These are phyloP conservation scores for Holothuria scabra DNA, from an alignment of 53 echinoderm and acorn worm genomes.

Conservation along the genomic window DNA sequence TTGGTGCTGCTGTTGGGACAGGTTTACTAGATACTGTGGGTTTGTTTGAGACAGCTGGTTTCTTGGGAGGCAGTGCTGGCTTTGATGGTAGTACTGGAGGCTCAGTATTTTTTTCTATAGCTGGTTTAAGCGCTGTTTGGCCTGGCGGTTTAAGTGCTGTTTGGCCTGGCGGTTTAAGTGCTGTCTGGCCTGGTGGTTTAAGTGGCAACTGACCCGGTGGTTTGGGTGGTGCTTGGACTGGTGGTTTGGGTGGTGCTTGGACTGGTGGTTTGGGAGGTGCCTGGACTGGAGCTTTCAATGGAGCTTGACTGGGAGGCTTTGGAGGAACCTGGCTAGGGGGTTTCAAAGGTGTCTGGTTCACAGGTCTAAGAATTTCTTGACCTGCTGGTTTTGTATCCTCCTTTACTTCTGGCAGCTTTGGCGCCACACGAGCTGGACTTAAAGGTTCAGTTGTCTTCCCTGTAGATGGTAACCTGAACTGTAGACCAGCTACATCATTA, in stretches of 20 bases:
- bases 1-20: not conserved
- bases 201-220: not conserved
- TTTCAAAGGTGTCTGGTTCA: not conserved
- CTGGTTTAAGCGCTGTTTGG: slow-evolving; percentile 14
- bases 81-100: slow-evolving; percentile 33
- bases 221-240: not conserved
- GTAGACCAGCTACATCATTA: not conserved
- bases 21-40: slow-evolving; percentile 11
- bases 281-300: slow-evolving; percentile 21
- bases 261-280: slow-evolving; percentile 15
- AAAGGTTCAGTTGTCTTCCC: not conserved
- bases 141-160: slow-evolving; percentile 22
- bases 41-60: slow-evolving; percentile 53
- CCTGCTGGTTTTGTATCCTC: slow-evolving; percentile 9
- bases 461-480: not conserved
- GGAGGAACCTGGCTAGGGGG: slow-evolving; percentile 16
- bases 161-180: slow-evolving; percentile 10
- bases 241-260: slow-evolving; percentile 8
- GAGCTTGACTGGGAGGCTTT: not conserved
- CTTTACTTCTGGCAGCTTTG: not conserved
- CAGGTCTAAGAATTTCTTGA: not conserved
- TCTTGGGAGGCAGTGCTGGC: slow-evolving; percentile 47
- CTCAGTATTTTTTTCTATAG: not conserved
- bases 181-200: not conserved
- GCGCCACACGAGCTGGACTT: slow-evolving; percentile 5